A percentile compares a stretch with the other conserved stretches of the same genome.
phyloP scores from a whole-genome alignment of 2,797 vertebrate genomes.

The Lepilemur ruficaudatus region DNA sequence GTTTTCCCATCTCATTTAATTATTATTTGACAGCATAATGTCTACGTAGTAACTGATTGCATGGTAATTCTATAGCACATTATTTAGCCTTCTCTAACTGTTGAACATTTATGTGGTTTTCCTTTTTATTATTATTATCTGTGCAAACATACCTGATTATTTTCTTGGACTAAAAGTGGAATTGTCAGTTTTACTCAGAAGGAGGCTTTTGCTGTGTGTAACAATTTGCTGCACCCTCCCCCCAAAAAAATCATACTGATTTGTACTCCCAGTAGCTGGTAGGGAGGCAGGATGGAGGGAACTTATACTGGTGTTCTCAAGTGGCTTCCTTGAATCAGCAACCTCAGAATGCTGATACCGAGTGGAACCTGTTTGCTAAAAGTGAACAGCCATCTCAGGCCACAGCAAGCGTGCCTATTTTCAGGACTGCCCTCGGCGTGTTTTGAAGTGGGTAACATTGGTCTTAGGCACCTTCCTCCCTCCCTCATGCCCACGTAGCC shows the following conservation, averaged over 20 bases:
- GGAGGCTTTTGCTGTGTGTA: neutral
- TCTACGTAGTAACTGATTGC: neutral
- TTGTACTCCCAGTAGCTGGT: neutral
- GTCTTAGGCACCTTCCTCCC: neutral
- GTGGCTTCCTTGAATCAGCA: neutral
- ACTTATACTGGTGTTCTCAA: neutral
- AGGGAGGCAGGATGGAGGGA: neutral
- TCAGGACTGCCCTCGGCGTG: neutral
- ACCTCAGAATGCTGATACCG: neutral
- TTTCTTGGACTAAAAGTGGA: neutral
- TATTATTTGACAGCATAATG: neutral
- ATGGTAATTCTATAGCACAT: neutral
- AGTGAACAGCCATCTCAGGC: neutral
- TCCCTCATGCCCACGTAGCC: neutral
- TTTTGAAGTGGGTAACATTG: neutral
- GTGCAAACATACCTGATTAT: neutral
- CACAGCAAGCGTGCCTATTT: fast-evolving
- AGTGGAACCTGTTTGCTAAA: neutral
- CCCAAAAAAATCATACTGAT: neutral
- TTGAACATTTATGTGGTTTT: neutral
- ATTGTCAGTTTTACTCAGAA: neutral
- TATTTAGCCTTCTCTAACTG: neutral
- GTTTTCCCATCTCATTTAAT: neutral
- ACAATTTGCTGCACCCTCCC: too few species aligned
- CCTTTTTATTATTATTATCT: neutral